Base-by-base conservation (phyloP, 35 echinoderm and acorn worm species). In the Diadema setosum region DNA sequence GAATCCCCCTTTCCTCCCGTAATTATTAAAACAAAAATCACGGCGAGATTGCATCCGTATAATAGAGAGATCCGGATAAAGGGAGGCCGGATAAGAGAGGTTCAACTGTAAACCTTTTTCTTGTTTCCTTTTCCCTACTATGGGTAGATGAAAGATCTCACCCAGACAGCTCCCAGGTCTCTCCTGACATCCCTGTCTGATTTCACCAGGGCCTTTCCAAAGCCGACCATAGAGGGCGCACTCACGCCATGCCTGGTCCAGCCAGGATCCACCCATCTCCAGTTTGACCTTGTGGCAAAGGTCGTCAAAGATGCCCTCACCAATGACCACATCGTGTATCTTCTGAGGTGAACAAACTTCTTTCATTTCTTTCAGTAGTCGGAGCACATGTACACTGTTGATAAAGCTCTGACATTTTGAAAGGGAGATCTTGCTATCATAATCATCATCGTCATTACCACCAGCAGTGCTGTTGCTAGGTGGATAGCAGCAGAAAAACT, bases 231-330 rank as follows among this genome's bases (percentile, higher is more conserved):
- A 87, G 85, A 87, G 85, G 85, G 85, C 16, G 65, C 43, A 24
- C 41, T 87, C 12, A 36, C 11, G 23, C 41, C 85, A n/a, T 21
- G 85, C 64, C 18, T 49, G 31, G 42, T 9, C 65, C 14, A 49
- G 5, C 33, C 45, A 30, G 9, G 27, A 4, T 35, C 63, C 5
- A 16, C n/a, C 1, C 17, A 23, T 12, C 20, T 73, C 14, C 85
- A 87, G 64, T 87, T 23, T 49, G 85, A 87, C 42, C 85, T 87
- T 32, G 85, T 87, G n/a, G 41, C 64, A 23, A 87, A 87, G 29
- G 85, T 87, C 41, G 60, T 70, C 8, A 87, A 87, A 25, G 85
- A 87, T 31, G 85, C 85, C 44, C 39, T 87, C 63, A 46, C 35
- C 85, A 75, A 87, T 76, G 85, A 87, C 37, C 43, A 48, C 31